A percentile compares a stretch with the other conserved stretches of the same genome.
Evolutionary conservation across 2,797 vertebrate genomes (phyloP).

Genomic region (Eleutherodactylus coqui): DNA sequence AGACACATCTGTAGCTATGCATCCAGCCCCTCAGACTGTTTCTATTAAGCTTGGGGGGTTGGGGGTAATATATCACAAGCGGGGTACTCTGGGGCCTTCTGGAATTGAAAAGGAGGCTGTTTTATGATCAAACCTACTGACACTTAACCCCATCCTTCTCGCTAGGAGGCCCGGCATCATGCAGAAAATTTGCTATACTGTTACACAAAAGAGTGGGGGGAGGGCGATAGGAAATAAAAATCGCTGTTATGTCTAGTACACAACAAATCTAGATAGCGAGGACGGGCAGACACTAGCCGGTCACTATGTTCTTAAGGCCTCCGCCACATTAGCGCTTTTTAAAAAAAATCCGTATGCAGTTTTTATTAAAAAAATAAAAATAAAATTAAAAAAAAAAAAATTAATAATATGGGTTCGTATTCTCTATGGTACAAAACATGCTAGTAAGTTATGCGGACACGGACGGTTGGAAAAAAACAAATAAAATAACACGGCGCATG

Average conservation of each 20-base stretch:
- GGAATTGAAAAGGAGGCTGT: conserved; percentile 38
- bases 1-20: conserved; percentile 51
- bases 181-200: conserved; percentile 13
- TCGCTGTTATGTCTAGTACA: background rate
- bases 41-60: conserved; percentile 52
- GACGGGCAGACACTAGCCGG: background rate
- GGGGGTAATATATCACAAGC: conserved; percentile 52
- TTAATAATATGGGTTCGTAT: too few relatives aligned
- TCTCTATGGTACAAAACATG: too few relatives aligned
- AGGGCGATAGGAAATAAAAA: background rate
- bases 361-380: too few relatives aligned
- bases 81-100: conserved; percentile 48
- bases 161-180: background rate
- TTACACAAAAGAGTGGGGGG: conserved; percentile 15
- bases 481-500: too few relatives aligned
- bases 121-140: conserved; percentile 49
- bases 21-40: conserved; percentile 54
- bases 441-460: too few relatives aligned
- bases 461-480: too few relatives aligned
- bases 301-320: too few relatives aligned
- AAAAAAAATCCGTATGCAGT: too few relatives aligned
- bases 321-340: too few relatives aligned
- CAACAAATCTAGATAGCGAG: background rate
- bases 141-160: conserved; percentile 37
- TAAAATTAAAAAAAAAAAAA: too few relatives aligned